phyloP scores from a whole-genome alignment of 2,797 vertebrate genomes.

The Fistularia tabacaria region DNA sequence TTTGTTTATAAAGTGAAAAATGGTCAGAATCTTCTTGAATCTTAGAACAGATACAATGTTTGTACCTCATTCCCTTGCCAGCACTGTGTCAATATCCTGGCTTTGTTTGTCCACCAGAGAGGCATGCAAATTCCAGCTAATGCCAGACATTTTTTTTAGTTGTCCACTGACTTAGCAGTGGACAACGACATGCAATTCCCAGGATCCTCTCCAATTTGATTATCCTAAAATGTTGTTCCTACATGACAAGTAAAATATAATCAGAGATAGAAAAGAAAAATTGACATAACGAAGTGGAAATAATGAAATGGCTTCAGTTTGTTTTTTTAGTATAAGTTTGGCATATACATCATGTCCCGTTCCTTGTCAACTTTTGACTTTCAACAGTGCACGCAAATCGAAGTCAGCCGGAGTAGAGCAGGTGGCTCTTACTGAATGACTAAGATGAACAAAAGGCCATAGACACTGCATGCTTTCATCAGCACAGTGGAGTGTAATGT shows the following conservation, averaged over 20 bases:
- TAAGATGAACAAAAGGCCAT: constrained; percentile 60
- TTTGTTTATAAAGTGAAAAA: constrained; percentile 43
- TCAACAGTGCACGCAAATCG: constrained; percentile 35
- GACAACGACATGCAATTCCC: no score
- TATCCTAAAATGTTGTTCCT: no score
- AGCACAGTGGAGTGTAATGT: constrained; percentile 63
- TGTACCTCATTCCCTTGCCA: constrained; percentile 47
- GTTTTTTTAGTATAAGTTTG: no score
- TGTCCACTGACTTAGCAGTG: constrained; percentile 8
- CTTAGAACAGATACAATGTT: constrained; percentile 54
- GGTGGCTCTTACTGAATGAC: constrained; percentile 68
- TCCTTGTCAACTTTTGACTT: constrained; percentile 4
- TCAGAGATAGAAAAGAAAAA: no score
- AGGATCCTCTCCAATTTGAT: no score
- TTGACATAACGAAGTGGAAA: no score
- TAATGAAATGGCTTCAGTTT: no score
- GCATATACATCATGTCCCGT: no score
- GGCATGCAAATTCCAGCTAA: constrained; percentile 38
- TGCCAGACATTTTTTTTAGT: constrained; percentile 40
- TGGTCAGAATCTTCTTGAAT: constrained; percentile 5
- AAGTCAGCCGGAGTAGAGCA: constrained; percentile 53
- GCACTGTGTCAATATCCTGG: constrained; percentile 54
- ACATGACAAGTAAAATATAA: no score
- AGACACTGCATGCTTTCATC: constrained; percentile 67
- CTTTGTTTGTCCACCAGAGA: constrained; percentile 59